A percentile compares a stretch with the other conserved stretches of the same genome.
Evolutionary conservation across 2,113 vertebrate species (phyloP).

Genomic region (Peucedramus taeniatus): DNA sequence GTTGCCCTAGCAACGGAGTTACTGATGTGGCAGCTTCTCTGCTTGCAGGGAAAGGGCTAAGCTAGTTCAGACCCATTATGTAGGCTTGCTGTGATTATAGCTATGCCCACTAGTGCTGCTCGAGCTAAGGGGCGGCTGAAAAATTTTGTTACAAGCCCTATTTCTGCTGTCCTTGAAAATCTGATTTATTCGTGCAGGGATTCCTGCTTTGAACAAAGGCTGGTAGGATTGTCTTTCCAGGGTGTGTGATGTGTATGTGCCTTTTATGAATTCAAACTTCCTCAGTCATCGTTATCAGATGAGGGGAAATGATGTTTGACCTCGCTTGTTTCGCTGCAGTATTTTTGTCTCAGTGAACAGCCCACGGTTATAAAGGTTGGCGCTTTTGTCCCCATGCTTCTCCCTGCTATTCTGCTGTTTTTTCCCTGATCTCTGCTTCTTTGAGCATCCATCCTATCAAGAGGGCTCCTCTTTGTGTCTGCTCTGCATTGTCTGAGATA

Average conservation of each 20-base stretch:
- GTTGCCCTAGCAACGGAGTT: conserved; percentile 93
- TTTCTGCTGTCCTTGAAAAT: not conserved
- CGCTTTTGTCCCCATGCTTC: not conserved
- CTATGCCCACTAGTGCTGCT: conserved; percentile 12
- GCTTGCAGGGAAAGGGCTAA: conserved; percentile 68
- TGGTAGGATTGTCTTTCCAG: conserved; percentile 11
- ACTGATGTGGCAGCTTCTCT: conserved; percentile 84
- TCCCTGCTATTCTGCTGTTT: not conserved
- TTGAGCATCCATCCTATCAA: not conserved
- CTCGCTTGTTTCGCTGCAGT: not conserved
- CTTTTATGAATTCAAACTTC: conserved; percentile 19
- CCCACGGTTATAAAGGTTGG: not conserved
- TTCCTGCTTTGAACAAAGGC: conserved; percentile 40
- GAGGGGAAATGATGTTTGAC: not conserved
- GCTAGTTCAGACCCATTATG: conserved; percentile 60
- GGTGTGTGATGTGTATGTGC: not conserved
- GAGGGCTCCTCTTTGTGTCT: conserved; percentile 16
- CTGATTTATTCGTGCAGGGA: not conserved
- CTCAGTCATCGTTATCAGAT: not conserved
- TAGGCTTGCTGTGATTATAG: conserved; percentile 51
- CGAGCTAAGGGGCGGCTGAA: not conserved
- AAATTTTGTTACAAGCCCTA: not conserved
- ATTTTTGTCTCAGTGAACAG: not conserved
- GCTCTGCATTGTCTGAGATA: not conserved
- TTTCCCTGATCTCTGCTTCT: not conserved